Conservation (phyloP, 2,797 vertebrate species). For the Myotis vivesi region DNA sequence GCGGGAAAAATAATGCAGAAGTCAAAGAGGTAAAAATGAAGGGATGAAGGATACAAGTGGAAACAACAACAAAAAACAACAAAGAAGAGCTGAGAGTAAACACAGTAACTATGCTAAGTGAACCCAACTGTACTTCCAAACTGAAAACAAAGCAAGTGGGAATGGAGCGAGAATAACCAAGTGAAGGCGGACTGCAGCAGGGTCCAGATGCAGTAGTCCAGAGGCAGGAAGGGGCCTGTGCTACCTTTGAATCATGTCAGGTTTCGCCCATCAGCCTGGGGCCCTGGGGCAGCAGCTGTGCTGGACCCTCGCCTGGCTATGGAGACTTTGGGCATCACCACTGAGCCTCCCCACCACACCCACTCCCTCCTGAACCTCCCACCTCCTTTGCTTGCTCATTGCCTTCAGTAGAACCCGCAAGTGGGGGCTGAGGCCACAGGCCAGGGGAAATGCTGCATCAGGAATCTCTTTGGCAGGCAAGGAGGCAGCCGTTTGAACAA, state of each 20-base stretch:
- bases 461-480: not conserved
- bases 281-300: not conserved
- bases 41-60: not conserved
- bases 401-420: not conserved
- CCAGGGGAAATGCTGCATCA: not conserved
- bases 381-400: not conserved
- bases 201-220: rapidly evolving
- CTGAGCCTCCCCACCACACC: too few species aligned
- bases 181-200: not conserved
- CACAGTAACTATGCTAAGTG: not conserved
- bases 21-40: not conserved
- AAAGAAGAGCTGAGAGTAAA: not conserved
- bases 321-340: not conserved
- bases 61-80: not conserved
- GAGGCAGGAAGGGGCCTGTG: not conserved
- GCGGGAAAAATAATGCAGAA: not conserved
- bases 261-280: not conserved
- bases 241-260: not conserved
- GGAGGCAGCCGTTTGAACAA: not conserved
- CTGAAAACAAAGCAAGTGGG: not conserved
- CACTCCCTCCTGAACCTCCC: not conserved
- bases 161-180: too few species aligned
- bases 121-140: not conserved
- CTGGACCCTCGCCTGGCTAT: not conserved
- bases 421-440: not conserved